Evolutionary conservation across 2,113 vertebrate genomes (phyloP).

Genomic region (Prinia subflava): DNA sequence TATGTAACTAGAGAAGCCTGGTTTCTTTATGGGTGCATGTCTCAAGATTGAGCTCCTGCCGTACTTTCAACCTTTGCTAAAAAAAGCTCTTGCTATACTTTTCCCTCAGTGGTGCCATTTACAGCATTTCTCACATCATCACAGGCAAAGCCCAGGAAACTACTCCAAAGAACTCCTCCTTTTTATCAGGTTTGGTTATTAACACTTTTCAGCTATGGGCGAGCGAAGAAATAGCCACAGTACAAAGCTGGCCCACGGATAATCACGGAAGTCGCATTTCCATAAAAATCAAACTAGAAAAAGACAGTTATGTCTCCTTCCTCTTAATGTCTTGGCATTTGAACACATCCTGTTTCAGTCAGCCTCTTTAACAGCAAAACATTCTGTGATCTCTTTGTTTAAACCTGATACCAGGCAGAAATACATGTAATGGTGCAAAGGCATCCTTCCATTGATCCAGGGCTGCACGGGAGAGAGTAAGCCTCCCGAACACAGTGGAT

Average conservation of each 20-base stretch:
- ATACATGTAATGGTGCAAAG: neutral
- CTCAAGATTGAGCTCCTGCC: neutral
- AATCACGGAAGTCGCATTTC: neutral
- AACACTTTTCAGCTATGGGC: neutral
- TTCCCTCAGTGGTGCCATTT: neutral
- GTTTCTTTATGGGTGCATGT: neutral
- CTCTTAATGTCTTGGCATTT: neutral
- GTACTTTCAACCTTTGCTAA: neutral
- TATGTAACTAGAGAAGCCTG: neutral
- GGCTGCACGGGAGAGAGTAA: fast-evolving
- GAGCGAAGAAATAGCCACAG: neutral
- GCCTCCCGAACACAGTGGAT: fast-evolving
- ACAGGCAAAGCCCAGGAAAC: neutral
- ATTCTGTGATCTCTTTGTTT: neutral
- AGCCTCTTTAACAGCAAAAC: neutral
- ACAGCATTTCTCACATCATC: neutral
- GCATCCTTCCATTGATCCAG: neutral
- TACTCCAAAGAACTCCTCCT: neutral
- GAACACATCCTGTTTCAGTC: neutral
- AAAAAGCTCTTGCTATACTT: neutral
- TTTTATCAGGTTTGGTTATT: neutral
- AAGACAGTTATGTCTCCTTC: neutral
- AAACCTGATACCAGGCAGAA: neutral
- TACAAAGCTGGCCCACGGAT: neutral
- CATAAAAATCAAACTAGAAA: neutral